Evolutionary conservation across 2,797 vertebrate genomes (phyloP).

Genomic region (Chrysolophus pictus): DNA sequence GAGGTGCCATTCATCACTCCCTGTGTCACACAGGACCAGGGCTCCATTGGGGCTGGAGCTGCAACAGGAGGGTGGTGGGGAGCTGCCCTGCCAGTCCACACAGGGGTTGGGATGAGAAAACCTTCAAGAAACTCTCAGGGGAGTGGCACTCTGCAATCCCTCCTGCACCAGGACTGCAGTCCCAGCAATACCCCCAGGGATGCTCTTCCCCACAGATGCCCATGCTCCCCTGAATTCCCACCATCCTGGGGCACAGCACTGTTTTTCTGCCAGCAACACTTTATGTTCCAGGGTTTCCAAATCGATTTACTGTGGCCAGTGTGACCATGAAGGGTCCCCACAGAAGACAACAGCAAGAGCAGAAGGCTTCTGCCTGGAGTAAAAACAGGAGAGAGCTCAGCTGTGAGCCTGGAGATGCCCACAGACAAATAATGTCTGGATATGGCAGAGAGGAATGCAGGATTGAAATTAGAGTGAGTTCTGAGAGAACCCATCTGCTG

Average conservation of each 20-base stretch:
- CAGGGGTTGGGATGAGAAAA: neutral
- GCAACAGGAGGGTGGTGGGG: neutral
- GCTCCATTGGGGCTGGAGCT: neutral
- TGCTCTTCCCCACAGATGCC: neutral
- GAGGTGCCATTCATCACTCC: neutral
- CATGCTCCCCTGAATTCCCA: neutral
- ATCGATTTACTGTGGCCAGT: neutral
- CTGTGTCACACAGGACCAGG: neutral
- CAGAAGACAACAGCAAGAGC: neutral
- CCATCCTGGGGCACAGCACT: neutral
- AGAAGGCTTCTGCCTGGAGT: neutral
- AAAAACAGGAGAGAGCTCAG: neutral
- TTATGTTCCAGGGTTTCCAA: neutral
- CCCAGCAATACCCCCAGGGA: neutral
- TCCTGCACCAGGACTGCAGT: neutral
- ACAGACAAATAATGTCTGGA: rapidly evolving
- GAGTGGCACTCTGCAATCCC: neutral
- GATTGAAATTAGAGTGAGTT: neutral
- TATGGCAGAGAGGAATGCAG: neutral
- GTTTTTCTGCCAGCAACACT: neutral
- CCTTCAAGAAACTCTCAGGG: neutral
- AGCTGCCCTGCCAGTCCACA: neutral
- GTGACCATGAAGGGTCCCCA: neutral
- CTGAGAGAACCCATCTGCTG: rapidly evolving
- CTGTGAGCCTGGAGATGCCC: neutral